Base-by-base conservation (phyloP, 2,113 vertebrate species). In the Phalacrocorax aristotelis region DNA sequence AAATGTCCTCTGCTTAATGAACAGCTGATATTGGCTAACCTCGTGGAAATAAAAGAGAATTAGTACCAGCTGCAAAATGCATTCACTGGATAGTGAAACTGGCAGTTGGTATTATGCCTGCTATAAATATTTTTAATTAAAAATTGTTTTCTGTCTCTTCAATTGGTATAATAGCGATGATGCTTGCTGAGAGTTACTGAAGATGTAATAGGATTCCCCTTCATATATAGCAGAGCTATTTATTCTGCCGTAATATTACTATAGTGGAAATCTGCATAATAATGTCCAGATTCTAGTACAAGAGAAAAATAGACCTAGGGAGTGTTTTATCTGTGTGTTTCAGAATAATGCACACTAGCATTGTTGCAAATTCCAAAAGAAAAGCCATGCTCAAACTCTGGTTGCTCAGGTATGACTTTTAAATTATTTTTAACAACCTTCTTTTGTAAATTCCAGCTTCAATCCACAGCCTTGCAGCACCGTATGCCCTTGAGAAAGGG, bases 91-190 rank as follows among this genome's bases (percentile, higher is more conserved):
- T 85, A 92, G 89, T 91, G 77, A 96, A 98, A 96, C 95, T 96
- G 95, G 97, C 97, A 98, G 97, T 98, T 98, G 97, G 81, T 97
- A 93, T 97, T 96, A 93, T 77, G 79, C 95, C 85, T 96, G 95
- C 97, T 97, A 98, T 98, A 98, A 98, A 98, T 98, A 98, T 98
- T 98, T 98, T 98, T 97, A 97, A 98, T 98, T 97, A 98, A 98
- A 98, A 98, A 98, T 95, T 98, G 95, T 97, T 97, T 97, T 97
- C 96, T 97, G 92, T 96, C 86, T 97, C 98, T 97, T 97, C 97
- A 96, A 96, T 97, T 98, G 96, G 90, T 51, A 38, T 97, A 96
- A 97, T 94, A 96, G 92, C 19, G 18, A 93, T 90, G 94, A 97
- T 95, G 93, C 95, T 95, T 93, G 71, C 60, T 94, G 96, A 90